Evolutionary conservation across 1,140 invertebrate species (phyloP).

Genomic region (Hylyphantes graminicola): DNA sequence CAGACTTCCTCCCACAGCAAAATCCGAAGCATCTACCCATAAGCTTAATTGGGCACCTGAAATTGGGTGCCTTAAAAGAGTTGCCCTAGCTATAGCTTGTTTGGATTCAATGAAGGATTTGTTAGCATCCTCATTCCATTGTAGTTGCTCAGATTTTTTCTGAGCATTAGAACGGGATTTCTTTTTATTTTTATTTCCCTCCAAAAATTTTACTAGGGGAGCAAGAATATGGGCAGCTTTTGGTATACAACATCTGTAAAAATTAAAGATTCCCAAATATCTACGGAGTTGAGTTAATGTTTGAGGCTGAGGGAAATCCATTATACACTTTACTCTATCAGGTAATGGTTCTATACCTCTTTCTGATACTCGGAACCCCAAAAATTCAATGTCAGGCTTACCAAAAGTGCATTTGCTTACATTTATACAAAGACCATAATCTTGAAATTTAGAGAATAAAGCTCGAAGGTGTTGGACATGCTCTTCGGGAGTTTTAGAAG

Average conservation of each 20-base stretch:
- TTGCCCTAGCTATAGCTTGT: conserved; percentile 16
- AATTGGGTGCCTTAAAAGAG: conserved; percentile 2
- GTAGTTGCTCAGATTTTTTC: not conserved
- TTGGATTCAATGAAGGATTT: not conserved
- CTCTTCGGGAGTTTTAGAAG: conserved; percentile 63
- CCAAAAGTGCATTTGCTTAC: conserved; percentile 59
- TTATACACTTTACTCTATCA: conserved; percentile 42
- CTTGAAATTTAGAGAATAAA: conserved; percentile 65
- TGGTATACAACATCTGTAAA: conserved; percentile 63
- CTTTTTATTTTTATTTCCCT: conserved; percentile 9
- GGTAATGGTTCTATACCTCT: conserved; percentile 45
- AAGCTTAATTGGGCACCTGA: conserved; percentile 20
- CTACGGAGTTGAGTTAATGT: conserved; percentile 65
- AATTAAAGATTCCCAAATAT: conserved; percentile 67
- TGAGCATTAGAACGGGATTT: not conserved
- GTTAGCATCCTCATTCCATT: not conserved
- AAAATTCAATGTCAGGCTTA: conserved; percentile 22
- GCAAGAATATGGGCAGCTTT: conserved; percentile 25
- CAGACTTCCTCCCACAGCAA: conserved; percentile 1
- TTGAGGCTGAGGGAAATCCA: conserved; percentile 62
- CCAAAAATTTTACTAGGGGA: not conserved
- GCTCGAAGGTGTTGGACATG: conserved; percentile 66
- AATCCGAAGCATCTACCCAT: conserved; percentile 13
- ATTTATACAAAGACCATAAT: conserved; percentile 65
- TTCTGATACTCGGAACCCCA: conserved; percentile 27